phyloP scores from a whole-genome alignment of 2,888 invertebrate genomes.

The Eupithecia insigniata region DNA sequence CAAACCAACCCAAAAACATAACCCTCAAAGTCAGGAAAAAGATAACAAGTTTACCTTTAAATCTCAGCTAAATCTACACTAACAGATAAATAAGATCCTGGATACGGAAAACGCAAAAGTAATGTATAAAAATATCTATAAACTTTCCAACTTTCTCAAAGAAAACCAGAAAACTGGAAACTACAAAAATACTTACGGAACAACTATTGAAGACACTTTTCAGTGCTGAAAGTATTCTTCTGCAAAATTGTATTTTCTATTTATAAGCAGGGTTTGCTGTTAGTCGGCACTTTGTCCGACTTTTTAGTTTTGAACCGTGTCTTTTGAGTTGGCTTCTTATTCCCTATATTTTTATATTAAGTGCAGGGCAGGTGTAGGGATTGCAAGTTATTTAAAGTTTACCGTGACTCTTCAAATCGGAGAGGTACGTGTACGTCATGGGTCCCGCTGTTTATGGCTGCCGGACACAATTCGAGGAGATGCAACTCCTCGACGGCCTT shows the following conservation, averaged over 20 bases:
- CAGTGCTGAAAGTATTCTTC: slow-evolving; percentile 25
- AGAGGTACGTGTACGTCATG: too few species aligned
- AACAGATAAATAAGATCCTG: background rate
- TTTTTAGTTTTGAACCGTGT: background rate
- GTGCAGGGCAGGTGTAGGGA: too few species aligned
- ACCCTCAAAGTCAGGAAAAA: background rate
- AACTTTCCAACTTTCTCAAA: slow-evolving; percentile 12
- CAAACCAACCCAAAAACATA: background rate
- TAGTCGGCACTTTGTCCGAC: slow-evolving; percentile 16
- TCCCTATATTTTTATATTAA: too few species aligned
- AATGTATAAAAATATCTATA: slow-evolving; percentile 10
- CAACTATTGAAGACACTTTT: slow-evolving; percentile 27
- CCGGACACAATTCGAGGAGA: too few species aligned
- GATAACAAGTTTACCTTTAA: background rate
- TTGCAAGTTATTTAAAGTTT: too few species aligned
- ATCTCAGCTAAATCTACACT: background rate
- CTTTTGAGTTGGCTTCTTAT: background rate
- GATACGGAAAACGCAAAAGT: slow-evolving; percentile 1
- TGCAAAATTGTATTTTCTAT: slow-evolving; percentile 28
- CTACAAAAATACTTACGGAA: slow-evolving; percentile 20
- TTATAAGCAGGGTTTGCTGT: slow-evolving; percentile 12
- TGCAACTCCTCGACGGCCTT: too few species aligned
- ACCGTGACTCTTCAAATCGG: too few species aligned
- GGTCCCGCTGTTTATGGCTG: too few species aligned
- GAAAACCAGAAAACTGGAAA: slow-evolving; percentile 24